Evolutionary conservation across 23 tunicate species (phyloP).

Genomic region (Clavelina lepadiformis): DNA sequence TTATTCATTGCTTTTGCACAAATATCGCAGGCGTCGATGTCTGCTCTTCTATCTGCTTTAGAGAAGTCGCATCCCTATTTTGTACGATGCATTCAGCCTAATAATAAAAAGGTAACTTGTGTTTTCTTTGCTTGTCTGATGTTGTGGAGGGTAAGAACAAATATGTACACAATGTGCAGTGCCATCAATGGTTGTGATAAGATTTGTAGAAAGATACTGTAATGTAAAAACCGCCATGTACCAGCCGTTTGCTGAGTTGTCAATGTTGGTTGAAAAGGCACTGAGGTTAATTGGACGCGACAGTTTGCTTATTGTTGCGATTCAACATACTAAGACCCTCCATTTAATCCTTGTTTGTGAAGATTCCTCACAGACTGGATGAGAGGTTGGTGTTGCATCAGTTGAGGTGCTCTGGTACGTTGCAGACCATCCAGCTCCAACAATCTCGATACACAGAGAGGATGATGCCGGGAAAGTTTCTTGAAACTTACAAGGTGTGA

Average conservation of each 20-base stretch:
- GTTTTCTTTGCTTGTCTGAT: background rate
- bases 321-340: no score
- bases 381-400: conserved; percentile 61
- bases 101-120: conserved; percentile 47
- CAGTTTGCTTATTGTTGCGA: no score
- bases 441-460: conserved; percentile 42
- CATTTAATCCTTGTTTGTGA: no score
- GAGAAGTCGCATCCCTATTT: conserved; percentile 78
- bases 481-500: conserved; percentile 23
- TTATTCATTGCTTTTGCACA: no score
- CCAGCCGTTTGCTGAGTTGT: no score
- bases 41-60: conserved; percentile 53
- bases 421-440: conserved; percentile 53
- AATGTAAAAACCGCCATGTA: no score
- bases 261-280: no score
- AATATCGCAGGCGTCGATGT: conserved; percentile 82
- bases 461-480: conserved; percentile 23
- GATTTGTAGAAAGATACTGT: no score
- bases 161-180: no score
- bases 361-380: conserved; percentile 37
- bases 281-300: no score
- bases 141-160: background rate
- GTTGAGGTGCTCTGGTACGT: conserved; percentile 51
- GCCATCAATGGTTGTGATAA: no score
- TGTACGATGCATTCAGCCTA: conserved; percentile 96